Evolutionary conservation across 2,888 invertebrate genomes (phyloP).

Genomic region (Cyclophora punctaria): DNA sequence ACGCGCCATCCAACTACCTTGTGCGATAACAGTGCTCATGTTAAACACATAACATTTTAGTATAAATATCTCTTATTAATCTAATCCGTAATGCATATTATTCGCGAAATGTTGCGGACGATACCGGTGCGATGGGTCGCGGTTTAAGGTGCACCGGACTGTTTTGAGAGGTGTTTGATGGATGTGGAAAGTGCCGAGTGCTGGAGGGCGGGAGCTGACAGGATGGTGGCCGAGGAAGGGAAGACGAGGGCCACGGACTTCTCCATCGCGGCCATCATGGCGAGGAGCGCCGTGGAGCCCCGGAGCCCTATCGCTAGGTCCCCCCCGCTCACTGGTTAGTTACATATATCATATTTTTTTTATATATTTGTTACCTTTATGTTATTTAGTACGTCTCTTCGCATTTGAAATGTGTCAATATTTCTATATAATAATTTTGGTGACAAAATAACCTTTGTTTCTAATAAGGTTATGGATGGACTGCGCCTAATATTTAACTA

Average conservation of each 20-base stretch:
- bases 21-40: slow-evolving; percentile 14
- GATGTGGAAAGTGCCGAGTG: slow-evolving; percentile 67
- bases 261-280: slow-evolving; percentile 97
- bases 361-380: too few species aligned
- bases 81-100: slow-evolving; percentile 4
- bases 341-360: too few species aligned
- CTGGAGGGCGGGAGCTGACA: slow-evolving; percentile 55
- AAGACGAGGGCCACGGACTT: slow-evolving; percentile 89
- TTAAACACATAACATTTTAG: not conserved
- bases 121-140: slow-evolving; percentile 49
- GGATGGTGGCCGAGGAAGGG: slow-evolving; percentile 68
- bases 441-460: too few species aligned
- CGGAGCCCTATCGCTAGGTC: slow-evolving; percentile 64
- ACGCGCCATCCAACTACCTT: slow-evolving; percentile 25
- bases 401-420: too few species aligned
- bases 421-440: too few species aligned
- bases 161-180: slow-evolving; percentile 57
- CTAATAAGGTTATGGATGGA: too few species aligned
- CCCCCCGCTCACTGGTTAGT: slow-evolving; percentile 56
- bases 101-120: slow-evolving; percentile 43
- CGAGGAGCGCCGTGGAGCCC: slow-evolving; percentile 72
- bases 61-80: not conserved
- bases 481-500: too few species aligned
- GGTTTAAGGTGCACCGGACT: slow-evolving; percentile 26
- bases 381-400: too few species aligned